Evolutionary conservation across 2,888 invertebrate genomes (phyloP).

Genomic region (Nephrotoma flavescens): DNA sequence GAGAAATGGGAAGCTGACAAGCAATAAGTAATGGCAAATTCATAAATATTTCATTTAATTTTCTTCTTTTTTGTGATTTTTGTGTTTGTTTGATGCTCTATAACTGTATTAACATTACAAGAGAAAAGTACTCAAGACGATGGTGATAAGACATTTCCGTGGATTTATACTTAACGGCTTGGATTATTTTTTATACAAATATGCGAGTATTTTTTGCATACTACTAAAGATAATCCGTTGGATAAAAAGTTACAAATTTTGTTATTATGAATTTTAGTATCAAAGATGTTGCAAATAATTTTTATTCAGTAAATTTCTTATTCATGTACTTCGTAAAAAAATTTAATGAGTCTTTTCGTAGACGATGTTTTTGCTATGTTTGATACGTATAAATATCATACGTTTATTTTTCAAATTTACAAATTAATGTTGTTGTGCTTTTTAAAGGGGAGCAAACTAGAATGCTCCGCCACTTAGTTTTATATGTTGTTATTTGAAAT

Average conservation of each 20-base stretch:
- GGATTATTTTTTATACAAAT: neutral
- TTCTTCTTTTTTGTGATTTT: neutral
- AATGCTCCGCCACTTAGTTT: no score
- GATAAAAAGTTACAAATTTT: neutral
- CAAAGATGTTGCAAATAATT: neutral
- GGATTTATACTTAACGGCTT: neutral
- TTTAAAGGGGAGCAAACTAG: no score
- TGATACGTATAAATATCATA: no score
- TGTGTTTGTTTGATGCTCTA: neutral
- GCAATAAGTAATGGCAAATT: neutral
- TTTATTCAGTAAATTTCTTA: no score
- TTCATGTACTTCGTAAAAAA: no score
- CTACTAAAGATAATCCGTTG: neutral
- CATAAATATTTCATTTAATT: neutral
- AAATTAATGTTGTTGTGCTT: no score
- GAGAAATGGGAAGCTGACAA: neutral
- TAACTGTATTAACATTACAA: neutral
- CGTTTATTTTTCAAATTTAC: no score
- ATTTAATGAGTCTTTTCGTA: no score
- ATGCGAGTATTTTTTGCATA: neutral
- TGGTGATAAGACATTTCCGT: neutral
- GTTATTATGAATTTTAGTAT: neutral
- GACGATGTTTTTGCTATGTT: no score
- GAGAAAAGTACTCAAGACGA: neutral
- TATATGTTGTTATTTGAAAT: no score